phyloP scores from a whole-genome alignment of 2,797 vertebrate species.

The Arctocebus calabarensis region DNA sequence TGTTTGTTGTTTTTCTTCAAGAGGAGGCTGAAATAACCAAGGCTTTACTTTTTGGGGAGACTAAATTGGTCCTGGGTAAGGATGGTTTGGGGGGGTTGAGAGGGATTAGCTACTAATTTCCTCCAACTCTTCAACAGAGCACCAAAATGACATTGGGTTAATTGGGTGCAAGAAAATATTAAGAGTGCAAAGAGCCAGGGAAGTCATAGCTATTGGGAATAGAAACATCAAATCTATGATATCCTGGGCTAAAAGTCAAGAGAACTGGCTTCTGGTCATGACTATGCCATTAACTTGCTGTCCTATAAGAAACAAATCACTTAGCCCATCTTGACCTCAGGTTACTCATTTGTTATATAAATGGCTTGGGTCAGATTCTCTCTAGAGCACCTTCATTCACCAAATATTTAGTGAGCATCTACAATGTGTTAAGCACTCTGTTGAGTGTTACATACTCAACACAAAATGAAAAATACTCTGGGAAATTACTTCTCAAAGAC shows the following conservation, averaged over 20 bases:
- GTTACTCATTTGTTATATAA: conserved; percentile 30
- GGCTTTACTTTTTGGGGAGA: not conserved
- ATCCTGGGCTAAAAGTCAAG: not conserved
- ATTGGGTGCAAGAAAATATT: not conserved
- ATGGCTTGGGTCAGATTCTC: not conserved
- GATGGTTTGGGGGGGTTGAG: not conserved
- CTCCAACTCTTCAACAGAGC: not conserved
- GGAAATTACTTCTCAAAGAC: not conserved
- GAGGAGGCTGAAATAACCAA: not conserved
- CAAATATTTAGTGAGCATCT: not conserved
- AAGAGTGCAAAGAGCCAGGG: not conserved
- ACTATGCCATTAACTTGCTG: not conserved
- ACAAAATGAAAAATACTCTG: not conserved
- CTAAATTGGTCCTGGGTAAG: not conserved
- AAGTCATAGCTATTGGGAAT: not conserved
- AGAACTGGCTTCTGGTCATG: not conserved
- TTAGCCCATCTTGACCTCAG: conserved; percentile 24
- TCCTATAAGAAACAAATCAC: not conserved
- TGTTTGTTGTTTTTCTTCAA: not conserved
- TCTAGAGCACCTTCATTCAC: not conserved
- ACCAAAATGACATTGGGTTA: not conserved
- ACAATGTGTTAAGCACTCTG: not conserved
- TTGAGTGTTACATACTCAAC: not conserved
- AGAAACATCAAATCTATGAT: not conserved
- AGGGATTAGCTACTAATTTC: not conserved